Evolutionary conservation across 2,888 invertebrate genomes (phyloP), one percentile per base, ranked within the genome.

Genomic region (Aquatica leii): DNA sequence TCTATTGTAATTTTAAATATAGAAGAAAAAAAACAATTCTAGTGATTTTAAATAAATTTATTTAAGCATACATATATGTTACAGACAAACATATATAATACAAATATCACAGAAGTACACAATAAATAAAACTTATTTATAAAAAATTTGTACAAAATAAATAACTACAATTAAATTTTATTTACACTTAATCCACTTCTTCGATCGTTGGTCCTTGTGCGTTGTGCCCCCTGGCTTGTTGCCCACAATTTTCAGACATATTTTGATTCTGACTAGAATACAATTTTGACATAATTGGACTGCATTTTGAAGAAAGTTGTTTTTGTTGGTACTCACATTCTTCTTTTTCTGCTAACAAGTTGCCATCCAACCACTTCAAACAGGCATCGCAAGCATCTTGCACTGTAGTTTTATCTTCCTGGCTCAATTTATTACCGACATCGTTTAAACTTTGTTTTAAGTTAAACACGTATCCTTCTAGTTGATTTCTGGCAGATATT

Each of bases 391-490:
- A 88, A 66, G 84, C 82, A 41, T 80, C 77, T 41, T 78, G 77
- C 3, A 85, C 84, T 51, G 79, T 83, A 6, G 83, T 83, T 79
- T 5, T 31, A 69, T 93, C 93, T 1, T 83, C 81, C 35, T 87
- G 86, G 0, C 82, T 79, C 17, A n/a, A n/a, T n/a, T n/a, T n/a
- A n/a, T n/a, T n/a, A n/a, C n/a, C n/a, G n/a, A n/a, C n/a, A n/a
- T n/a, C 86, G 9, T 86, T 84, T 43, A 86, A 75, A 0, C 89
- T 88, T 71, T 90, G 90, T 73, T 87, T 89, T n/a, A n/a, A n/a
- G n/a, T n/a, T n/a, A n/a, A n/a, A n/a, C n/a, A n/a, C n/a, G n/a
- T n/a, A n/a, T n/a, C n/a, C n/a, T n/a, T n/a, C n/a, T n/a, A n/a
- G n/a, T n/a, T n/a, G n/a, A n/a, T n/a, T n/a, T n/a, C n/a, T n/a